Evolutionary conservation across 1,140 invertebrate species (phyloP), one percentile per base, ranked within the genome.

Genomic region (Drosophila rhopaloa): DNA sequence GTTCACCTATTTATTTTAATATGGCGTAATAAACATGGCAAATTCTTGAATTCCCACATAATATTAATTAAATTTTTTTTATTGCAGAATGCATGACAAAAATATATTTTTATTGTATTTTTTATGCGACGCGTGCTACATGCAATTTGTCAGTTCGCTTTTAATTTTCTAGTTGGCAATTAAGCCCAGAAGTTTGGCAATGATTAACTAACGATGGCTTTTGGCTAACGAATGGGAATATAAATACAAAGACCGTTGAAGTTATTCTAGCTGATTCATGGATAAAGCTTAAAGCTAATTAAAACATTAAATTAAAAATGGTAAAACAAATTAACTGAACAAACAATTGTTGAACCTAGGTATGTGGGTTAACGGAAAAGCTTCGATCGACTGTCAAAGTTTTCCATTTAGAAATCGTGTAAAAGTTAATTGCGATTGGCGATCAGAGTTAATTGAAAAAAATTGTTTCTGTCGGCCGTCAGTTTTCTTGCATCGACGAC

Each of bases 381-480:
- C 27, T 41, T 0, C 19, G 29, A 40, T 57, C 13, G 14, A 48
- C 29, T 19, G 65, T n/a, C 51, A 70, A 10, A 40, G 67, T 70
- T 81, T 81, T 76, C 67, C 60, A 76, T 79, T 83, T 84, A 83
- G 76, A 83, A 83, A 83, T 83, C 81, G 76, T 83, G 81, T 80
- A 80, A 80, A 84, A 84, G 71, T 83, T 84, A 83, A 83, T 83
- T 83, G 81, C 81, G 56, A 66, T 70, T 66, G 74, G 71, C 48
- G 73, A 68, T 72, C 75, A 29, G 27, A 55, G 71, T 79, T 84
- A 83, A 83, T 83, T 84, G 81, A 80, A 84, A 78, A 82, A 81
- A 68, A 79, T 63, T 73, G 66, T 78, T 41, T 58, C 60, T 66
- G 54, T 55, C 66, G 55, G 47, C 40, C 47, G 46, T 58, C 57